Conservation (phyloP, 2,888 invertebrate genomes). For the Pardosa pseudoannulata region DNA sequence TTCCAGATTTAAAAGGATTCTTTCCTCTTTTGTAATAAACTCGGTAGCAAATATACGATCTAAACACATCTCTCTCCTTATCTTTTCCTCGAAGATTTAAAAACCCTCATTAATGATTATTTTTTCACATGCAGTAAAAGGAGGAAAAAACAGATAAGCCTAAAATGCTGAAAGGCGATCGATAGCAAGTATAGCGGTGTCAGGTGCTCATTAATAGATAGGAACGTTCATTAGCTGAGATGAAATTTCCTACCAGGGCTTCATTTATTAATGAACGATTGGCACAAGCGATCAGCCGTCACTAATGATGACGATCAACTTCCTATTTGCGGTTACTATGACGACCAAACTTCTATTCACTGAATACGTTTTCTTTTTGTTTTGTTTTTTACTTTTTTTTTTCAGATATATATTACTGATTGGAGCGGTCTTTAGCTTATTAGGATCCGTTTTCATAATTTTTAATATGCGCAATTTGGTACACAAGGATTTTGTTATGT, state of each 20-base stretch:
- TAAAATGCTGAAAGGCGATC: neutral
- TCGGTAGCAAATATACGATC: neutral
- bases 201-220: constrained; percentile 64
- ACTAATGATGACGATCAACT: constrained; percentile 64
- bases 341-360: constrained; percentile 26
- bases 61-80: neutral
- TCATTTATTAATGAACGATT: constrained; percentile 69
- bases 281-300: constrained; percentile 59
- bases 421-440: neutral
- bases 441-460: neutral
- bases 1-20: too few relatives aligned
- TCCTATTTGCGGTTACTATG: constrained; percentile 41
- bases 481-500: neutral
- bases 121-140: neutral
- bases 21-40: neutral
- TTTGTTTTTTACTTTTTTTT: neutral
- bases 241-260: constrained; percentile 62
- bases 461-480: neutral
- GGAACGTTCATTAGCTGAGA: constrained; percentile 57
- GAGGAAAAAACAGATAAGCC: neutral
- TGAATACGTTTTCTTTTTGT: too few relatives aligned
- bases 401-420: neutral
- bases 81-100: neutral
- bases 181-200: constrained; percentile 38
- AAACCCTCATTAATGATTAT: neutral